Evolutionary conservation across 2,797 vertebrate species (phyloP).

Genomic region (Mormyrops boulengeri): DNA sequence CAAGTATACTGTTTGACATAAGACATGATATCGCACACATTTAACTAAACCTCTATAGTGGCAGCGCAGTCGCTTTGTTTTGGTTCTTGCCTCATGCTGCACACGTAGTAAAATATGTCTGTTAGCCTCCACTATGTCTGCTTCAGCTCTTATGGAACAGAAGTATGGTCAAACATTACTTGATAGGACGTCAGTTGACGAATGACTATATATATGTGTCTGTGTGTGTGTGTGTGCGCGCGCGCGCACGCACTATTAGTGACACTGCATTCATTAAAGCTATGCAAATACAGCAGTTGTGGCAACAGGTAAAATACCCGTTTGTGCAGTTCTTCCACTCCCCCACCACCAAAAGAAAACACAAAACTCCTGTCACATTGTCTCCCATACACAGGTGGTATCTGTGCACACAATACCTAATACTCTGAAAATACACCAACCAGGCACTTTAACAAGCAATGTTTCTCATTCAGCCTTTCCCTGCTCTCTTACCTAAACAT

Average conservation of each 20-base stretch:
- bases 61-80: not conserved
- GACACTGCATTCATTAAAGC: not conserved
- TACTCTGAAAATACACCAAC: conserved; percentile 48
- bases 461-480: conserved; percentile 40
- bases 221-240: not conserved
- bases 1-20: not conserved
- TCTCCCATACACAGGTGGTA: conserved; percentile 49
- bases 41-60: not conserved
- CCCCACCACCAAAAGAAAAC: conserved; percentile 50
- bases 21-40: not conserved
- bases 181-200: not conserved
- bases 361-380: conserved; percentile 56
- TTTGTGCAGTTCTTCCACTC: not conserved
- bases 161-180: not conserved
- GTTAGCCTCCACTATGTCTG: not conserved
- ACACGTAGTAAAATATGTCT: not conserved
- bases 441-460: conserved; percentile 45
- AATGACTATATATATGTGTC: not conserved
- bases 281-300: not conserved
- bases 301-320: not conserved
- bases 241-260: not conserved
- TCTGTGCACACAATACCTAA: conserved; percentile 53
- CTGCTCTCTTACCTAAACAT: conserved; percentile 20
- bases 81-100: not conserved
- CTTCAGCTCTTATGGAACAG: not conserved